Conservation (phyloP, 2,113 vertebrate genomes). For the Microtus pennsylvanicus region DNA sequence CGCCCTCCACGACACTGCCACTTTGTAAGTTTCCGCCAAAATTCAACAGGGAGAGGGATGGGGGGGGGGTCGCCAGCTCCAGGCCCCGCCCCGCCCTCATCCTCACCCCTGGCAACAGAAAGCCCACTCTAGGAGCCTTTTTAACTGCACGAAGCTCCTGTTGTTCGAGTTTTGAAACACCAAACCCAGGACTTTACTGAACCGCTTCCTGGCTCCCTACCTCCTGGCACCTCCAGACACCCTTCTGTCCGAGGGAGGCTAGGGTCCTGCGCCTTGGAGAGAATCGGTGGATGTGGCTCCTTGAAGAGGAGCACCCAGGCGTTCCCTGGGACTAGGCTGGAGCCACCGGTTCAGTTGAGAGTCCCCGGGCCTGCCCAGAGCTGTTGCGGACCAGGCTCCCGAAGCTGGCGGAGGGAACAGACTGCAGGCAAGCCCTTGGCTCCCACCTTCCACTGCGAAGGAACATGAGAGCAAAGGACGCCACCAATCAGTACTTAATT, state of each 20-base stretch:
- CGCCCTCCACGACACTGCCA: background rate
- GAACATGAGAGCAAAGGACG: background rate
- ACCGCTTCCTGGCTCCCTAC: rapidly evolving
- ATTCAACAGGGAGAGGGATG: background rate
- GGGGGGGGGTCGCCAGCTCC: rapidly evolving
- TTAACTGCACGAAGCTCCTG: background rate
- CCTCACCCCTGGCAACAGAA: background rate
- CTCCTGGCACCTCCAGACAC: background rate
- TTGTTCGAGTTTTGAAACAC: background rate
- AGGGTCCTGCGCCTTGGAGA: rapidly evolving
- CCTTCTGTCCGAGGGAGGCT: background rate
- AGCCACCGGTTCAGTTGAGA: rapidly evolving
- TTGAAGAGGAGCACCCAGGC: background rate
- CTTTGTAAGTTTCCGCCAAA: background rate
- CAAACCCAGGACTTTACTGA: rapidly evolving
- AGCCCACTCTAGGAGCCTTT: background rate
- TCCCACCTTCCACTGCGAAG: background rate
- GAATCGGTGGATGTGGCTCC: background rate
- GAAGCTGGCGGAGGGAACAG: background rate
- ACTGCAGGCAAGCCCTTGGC: background rate
- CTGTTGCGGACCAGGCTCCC: background rate
- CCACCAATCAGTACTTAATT: background rate
- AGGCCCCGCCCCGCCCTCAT: background rate
- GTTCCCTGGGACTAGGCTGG: rapidly evolving
- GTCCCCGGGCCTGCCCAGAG: rapidly evolving